Evolutionary conservation across 1,140 invertebrate species (phyloP), one percentile per base, ranked within the genome.

Genomic region (Drosophila gunungcola): DNA sequence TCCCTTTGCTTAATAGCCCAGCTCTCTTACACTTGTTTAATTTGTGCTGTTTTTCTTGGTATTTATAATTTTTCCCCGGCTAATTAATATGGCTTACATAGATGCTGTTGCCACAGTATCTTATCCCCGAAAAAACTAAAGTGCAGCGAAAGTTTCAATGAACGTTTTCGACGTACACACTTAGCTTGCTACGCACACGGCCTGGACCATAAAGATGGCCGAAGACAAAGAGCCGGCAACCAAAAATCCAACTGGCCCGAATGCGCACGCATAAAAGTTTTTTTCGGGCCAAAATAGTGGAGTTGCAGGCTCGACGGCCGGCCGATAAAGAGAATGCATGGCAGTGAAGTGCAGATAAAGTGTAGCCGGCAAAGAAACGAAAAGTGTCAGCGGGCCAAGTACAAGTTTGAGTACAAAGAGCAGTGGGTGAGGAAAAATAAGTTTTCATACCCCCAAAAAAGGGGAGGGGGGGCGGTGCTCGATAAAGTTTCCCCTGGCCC

Each of bases 301-400:
- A 36, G 41, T 69, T 67, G 42, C 49, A 78, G 73, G 74, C 82
- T 81, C 78, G 68, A 70, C 64, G 56, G 81, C 61, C 73, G 53
- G 63, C 65, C 65, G 82, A 86, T 86, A 86, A 73, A 75, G 46
- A 70, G 78, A 62, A 42, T 58, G 29, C n/a, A 13, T 5, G 54
- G 53, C 16, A 39, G 29, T 48, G 56, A 65, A 61, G 58, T 73
- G 58, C 51, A 70, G 82, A 85, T 85, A 85, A 85, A 88, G 78
- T 78, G 70, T 75, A 69, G 80, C 61, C 60, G 56, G 48, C 64
- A 52, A 58, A 76, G 65, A 78, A 86, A 79, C 74, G 84, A 79
- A 86, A 88, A 88, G 84, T 88, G 83, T 88, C 83, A 89, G 84
- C 72, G 75, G 79, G 73, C 64, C 16, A 85, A 78, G 63, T 78